Percentiles rank a stretch among this genome's conserved stretches.
phyloP scores from a whole-genome alignment of 2,797 vertebrate species.

The Syngnathus acus region DNA sequence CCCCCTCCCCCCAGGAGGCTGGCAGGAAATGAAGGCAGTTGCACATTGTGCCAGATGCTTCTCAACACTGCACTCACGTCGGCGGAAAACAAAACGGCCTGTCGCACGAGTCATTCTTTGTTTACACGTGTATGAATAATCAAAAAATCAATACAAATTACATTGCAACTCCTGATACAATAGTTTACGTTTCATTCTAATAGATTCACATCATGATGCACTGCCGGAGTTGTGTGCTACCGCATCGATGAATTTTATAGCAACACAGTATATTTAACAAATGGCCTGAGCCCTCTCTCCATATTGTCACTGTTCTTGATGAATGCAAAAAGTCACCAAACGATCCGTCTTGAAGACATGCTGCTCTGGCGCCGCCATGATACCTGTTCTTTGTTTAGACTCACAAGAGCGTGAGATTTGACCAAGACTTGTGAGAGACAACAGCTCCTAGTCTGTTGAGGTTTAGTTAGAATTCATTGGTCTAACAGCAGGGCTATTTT shows the following conservation, averaged over 20 bases:
- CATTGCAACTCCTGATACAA: background rate
- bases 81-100: constrained; percentile 49
- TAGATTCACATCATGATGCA: background rate
- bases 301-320: background rate
- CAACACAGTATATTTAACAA: background rate
- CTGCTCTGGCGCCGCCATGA: background rate
- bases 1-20: constrained; percentile 46
- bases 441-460: no score
- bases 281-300: background rate
- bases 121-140: background rate
- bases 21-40: constrained; percentile 79
- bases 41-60: constrained; percentile 72
- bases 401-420: constrained; percentile 3
- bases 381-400: background rate
- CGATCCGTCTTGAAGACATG: background rate
- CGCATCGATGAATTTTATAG: background rate
- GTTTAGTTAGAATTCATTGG: no score
- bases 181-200: background rate
- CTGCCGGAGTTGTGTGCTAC: background rate
- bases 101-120: background rate
- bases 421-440: constrained; percentile 3
- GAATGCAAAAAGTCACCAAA: background rate
- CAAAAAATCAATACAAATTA: background rate
- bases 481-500: no score
- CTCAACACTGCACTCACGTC: constrained; percentile 52